Evolutionary conservation across 1,140 invertebrate genomes (phyloP), one percentile per base, ranked within the genome.

Genomic region (Sminthurinus signatus): DNA sequence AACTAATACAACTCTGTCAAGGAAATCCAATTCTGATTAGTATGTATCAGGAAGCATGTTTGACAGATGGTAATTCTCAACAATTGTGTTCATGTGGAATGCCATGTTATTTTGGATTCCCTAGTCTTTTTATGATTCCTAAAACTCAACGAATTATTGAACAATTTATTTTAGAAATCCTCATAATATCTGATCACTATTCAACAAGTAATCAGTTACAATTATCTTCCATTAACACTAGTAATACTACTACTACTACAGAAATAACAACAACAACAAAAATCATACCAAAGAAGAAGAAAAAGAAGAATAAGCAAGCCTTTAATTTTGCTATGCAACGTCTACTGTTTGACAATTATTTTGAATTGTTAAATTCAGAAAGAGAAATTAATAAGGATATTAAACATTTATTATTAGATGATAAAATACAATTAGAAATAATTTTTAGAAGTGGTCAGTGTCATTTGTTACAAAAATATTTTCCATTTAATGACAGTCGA

Each of bases 41-140:
- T 21, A 39, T 65, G 23, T 65, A 60, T 21, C 31, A 60, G 23
- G 32, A 54, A 23, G 63, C 56, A 2, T 65, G 63, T 55, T 23
- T 60, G 57, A 46, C 50, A 19, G 57, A 54, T 65, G 57, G 56
- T 3, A 60, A 43, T 27, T 54, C 46, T 46, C 32, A 46, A 27
- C 42, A 21, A 12, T 54, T 65, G 42, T 65, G 63, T 51, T 28
- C 2, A 2, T 65, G 63, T 65, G 63, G 63, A 36, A 17, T 65
- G 3, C 63, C 58, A 29, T 10, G 31, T 15, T 48, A 28, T n/a
- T 60, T 14, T 44, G 63, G 63, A 19, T 29, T 46, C 3, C 39
- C 56, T 4, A 56, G 57, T 12, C 21, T 32, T 15, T 58, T 51
- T 39, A 36, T 56, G 36, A 56, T 42, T 46, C 28, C 48, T 25